phyloP scores from a whole-genome alignment of 2,797 vertebrate species.

The Lacerta agilis region DNA sequence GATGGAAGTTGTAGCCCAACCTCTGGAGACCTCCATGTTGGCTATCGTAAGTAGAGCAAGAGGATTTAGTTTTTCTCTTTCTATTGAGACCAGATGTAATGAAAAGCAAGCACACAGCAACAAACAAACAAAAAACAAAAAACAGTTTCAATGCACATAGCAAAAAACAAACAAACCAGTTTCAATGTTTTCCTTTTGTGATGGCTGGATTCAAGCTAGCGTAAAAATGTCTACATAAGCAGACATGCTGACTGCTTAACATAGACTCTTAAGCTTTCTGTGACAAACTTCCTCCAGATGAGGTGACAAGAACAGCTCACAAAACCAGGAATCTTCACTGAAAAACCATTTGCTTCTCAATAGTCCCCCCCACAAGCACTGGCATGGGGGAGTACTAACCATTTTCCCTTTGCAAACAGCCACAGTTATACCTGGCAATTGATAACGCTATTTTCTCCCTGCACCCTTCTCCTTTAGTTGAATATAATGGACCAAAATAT shows the following conservation, averaged over 20 bases:
- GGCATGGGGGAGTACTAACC: neutral
- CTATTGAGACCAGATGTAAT: neutral
- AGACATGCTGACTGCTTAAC: neutral
- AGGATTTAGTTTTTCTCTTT: neutral
- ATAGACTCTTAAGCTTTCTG: neutral
- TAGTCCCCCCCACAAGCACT: fast-evolving
- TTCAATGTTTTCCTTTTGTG: neutral
- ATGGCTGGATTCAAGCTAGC: neutral
- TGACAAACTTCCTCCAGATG: neutral
- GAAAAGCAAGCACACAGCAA: neutral
- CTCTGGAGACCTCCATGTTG: neutral
- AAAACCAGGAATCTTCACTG: neutral
- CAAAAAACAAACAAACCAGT: too few species aligned
- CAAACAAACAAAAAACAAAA: neutral
- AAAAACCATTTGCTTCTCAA: fast-evolving
- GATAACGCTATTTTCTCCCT: conserved; percentile 44
- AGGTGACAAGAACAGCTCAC: neutral
- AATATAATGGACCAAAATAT: conserved; percentile 76
- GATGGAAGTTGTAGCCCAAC: too few species aligned
- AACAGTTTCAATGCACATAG: too few species aligned
- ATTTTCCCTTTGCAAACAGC: conserved; percentile 19
- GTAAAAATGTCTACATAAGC: neutral
- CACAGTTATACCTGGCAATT: neutral
- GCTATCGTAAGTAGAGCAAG: neutral
- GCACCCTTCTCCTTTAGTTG: conserved; percentile 41